Evolutionary conservation across 1,140 invertebrate genomes (phyloP), one percentile per base, ranked within the genome.

Genomic region (Reticulitermes speratus): DNA sequence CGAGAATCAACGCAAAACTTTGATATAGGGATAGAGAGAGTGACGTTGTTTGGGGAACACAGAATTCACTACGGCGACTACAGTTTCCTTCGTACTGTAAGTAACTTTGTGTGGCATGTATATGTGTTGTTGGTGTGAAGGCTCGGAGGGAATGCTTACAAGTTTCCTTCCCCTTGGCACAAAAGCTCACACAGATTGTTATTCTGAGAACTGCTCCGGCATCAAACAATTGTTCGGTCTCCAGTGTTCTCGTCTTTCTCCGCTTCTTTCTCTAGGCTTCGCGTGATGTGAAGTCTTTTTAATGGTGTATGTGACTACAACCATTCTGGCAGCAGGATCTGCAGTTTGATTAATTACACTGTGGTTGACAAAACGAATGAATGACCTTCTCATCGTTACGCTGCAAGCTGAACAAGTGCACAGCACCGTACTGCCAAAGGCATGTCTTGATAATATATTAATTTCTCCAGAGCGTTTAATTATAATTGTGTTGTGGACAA

Each of bases 271-370:
- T 30, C 65, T 19, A 5, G 52, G 52, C 65, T 75, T 75, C 65
- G 65, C 65, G 65, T 75, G 65, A 25, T 75, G 25, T 75, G n/a
- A 75, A 75, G 65, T 75, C 65, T 75, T 75, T 75, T 75, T n/a
- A 75, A 55, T 55, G 52, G 52, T 55, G 19, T 21, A 75, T 75
- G 65, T 75, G 65, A 75, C 65, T 75, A 75, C 65, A 75, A 30
- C 8, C 65, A 75, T 75, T 75, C 65, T 75, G 65, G 65, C 65
- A 75, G 65, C 25, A 30, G 25, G 9, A 75, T n/a, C 65, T 75
- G 30, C 25, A 75, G 65, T 75, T 30, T 75, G 65, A 75, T 75
- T 75, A 75, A 75, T 75, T 25, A 75, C n/a, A 75, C 65, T 75
- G 1, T 30, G n/a, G 65, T 75, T 75, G 65, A 75, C 65, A 25